phyloP scores from a whole-genome alignment of 2,888 invertebrate species.

The Nemotelus pantherinus region DNA sequence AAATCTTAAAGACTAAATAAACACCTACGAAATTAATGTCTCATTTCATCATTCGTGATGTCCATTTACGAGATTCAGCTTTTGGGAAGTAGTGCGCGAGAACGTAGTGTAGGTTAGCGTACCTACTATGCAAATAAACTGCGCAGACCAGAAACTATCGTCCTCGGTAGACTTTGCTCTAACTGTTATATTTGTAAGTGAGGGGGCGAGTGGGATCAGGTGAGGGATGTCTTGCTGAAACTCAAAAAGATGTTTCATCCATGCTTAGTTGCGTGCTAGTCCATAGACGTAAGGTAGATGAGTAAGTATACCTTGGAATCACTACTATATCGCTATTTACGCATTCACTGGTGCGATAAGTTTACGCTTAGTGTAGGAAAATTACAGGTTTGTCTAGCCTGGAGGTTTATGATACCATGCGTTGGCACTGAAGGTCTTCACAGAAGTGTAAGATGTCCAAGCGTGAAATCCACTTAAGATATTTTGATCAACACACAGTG shows the following conservation, averaged over 20 bases:
- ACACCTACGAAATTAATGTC: slow-evolving; percentile 33
- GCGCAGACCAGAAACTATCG: not conserved
- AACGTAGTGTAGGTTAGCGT: slow-evolving; percentile 2
- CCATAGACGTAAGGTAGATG: no score
- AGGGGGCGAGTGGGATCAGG: not conserved
- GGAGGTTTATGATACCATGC: not conserved
- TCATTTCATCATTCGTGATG: slow-evolving; percentile 21
- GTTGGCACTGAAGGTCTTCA: not conserved
- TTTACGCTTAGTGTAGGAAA: not conserved
- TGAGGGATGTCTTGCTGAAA: slow-evolving; percentile 23
- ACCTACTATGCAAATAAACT: slow-evolving; percentile 17
- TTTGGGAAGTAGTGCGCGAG: not conserved
- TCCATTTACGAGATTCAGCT: slow-evolving; percentile 9
- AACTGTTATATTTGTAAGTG: slow-evolving; percentile 14
- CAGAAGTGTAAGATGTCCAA: slow-evolving; percentile 26
- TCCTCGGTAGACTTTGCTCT: not conserved
- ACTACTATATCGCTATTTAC: no score
- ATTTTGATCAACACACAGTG: not conserved
- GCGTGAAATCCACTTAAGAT: slow-evolving; percentile 24
- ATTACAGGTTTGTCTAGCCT: not conserved
- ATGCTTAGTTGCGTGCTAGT: no score
- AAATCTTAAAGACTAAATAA: slow-evolving; percentile 32
- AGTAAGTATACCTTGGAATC: no score
- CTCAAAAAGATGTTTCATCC: not conserved
- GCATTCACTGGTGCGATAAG: no score